Conservation (phyloP, 2,797 vertebrate species). For the Synaphobranchus kaupii region DNA sequence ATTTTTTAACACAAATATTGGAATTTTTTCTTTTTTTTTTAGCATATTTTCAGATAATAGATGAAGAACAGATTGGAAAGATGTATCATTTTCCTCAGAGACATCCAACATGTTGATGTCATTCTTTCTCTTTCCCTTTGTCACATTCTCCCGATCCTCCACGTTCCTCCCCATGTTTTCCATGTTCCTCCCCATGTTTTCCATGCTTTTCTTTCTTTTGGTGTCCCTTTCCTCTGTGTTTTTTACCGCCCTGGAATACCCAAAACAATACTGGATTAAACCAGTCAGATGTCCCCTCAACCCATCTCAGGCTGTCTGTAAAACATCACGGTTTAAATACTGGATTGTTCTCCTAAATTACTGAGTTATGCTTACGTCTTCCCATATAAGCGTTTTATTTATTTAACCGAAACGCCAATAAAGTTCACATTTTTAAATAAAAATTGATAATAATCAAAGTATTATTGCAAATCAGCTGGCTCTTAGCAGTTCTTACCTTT, state of each 20-base stretch:
- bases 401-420: too few species aligned
- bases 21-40: not conserved
- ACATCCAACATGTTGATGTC: not conserved
- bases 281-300: not conserved
- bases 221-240: not conserved
- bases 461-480: not conserved
- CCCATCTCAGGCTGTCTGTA: not conserved
- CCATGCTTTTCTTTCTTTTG: not conserved
- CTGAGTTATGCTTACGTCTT: not conserved
- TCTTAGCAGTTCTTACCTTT: not conserved
- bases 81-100: not conserved
- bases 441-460: not conserved
- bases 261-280: not conserved
- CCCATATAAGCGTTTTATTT: not conserved
- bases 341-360: not conserved
- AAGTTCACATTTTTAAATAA: not conserved
- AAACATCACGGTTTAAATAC: not conserved
- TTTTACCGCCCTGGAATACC: not conserved
- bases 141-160: not conserved
- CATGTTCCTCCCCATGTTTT: not conserved
- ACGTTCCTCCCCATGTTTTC: not conserved
- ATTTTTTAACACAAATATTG: slow-evolving; percentile 18
- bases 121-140: not conserved
- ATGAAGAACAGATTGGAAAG: not conserved
- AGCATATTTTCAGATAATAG: not conserved